Evolutionary conservation across 1,140 invertebrate species (phyloP), one percentile per base, ranked within the genome.

Genomic region (Atta cephalotes): DNA sequence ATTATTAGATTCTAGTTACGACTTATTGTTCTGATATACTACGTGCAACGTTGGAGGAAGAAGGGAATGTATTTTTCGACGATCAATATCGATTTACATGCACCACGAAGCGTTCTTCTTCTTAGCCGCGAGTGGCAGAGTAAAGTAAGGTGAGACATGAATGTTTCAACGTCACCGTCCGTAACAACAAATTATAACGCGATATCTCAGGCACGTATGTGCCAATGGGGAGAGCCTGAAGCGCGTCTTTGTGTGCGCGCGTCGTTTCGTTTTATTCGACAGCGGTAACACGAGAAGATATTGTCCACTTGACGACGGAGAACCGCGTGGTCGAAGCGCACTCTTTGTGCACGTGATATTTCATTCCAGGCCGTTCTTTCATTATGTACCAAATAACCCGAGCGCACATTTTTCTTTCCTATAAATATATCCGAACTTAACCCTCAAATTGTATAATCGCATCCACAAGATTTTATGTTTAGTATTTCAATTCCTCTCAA

Each of bases 281-380:
- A 91, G 91, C 82, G 85, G 88, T 89, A 93, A 93, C 87, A 89
- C 85, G 92, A 92, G 90, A 93, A 90, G 92, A 90, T 92, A 93
- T 93, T 92, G 91, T 93, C 89, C 89, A 85, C 88, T 90, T 87
- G 91, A 91, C 92, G 89, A 90, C 87, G 77, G 84, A 89, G 90
- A 81, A 68, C 49, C 77, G 87, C 77, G 56, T 87, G 87, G 74
- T 77, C 82, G 84, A 87, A 74, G 87, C 90, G 81, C 89, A 91
- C 76, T 89, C 87, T 35, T 58, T 21, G 85, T 76, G 60, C 90
- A 91, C 90, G 90, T 91, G 90, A 91, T 85, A 76, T 62, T 90
- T 88, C 39, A 71, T 90, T 79, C 49, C 62, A 71, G 62, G 4
- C 62, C 3, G 60, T 58, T 58, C 66, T 78, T 62, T 82, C 74